These are phyloP conservation scores for Oceanodroma tethys DNA, from an alignment of 2,113 vertebrate species.

Conservation along the genomic window DNA sequence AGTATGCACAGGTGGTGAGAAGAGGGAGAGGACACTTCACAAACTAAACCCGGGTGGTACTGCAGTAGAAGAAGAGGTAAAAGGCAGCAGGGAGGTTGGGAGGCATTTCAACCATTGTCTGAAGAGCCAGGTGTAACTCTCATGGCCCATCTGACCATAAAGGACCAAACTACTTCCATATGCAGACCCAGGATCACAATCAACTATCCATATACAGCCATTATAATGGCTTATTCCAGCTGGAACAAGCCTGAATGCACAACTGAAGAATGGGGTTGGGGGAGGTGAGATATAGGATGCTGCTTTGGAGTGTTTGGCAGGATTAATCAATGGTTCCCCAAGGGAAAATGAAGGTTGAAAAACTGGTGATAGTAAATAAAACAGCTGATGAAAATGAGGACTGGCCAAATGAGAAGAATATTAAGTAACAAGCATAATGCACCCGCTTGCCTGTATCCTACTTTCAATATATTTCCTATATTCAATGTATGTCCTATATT, in stretches of 20 bases:
- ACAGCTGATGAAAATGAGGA: not conserved
- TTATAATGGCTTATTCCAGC: not conserved
- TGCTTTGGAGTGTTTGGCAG: not conserved
- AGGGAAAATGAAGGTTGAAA: not conserved
- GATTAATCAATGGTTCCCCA: not conserved
- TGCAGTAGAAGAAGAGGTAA: not conserved
- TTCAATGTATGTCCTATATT: not conserved
- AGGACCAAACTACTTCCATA: not conserved
- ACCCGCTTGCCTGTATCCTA: not conserved
- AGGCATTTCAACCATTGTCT: not conserved
- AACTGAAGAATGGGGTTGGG: not conserved
- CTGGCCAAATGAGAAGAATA: not conserved
- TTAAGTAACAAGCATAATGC: not conserved
- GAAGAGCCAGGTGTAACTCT: not conserved
- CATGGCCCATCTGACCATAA: accelerated
- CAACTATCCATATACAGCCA: not conserved
- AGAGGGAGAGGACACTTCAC: not conserved
- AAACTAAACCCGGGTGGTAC: not conserved
- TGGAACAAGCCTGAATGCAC: not conserved
- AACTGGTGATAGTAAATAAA: not conserved
- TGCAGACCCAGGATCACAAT: not conserved
- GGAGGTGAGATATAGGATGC: not conserved
- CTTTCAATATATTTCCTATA: not conserved
- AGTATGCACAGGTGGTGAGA: not conserved
- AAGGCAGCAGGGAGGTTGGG: not conserved